These are phyloP conservation scores for Tursiops truncatus DNA, from an alignment of 2,113 vertebrate species.

Conservation along the genomic window DNA sequence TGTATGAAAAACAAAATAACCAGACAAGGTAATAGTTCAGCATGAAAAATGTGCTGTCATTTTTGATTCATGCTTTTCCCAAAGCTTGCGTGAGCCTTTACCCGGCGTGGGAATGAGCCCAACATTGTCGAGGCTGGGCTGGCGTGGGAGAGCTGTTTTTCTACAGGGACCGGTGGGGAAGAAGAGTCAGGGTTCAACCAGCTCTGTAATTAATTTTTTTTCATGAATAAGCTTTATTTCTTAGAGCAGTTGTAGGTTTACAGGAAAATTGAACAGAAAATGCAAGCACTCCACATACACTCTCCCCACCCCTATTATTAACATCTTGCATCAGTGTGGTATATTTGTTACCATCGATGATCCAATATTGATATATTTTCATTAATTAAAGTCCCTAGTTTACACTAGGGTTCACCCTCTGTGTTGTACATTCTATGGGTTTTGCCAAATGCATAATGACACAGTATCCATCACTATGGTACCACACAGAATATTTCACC, in stretches of 20 bases:
- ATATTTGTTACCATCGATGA: background rate
- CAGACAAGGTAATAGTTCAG: conserved; percentile 77
- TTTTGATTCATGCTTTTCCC: conserved; percentile 76
- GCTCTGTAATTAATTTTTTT: conserved; percentile 32
- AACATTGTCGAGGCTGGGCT: background rate
- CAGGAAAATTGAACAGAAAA: background rate
- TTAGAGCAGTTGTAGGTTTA: background rate
- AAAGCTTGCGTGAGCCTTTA: background rate
- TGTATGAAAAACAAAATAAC: conserved; percentile 79
- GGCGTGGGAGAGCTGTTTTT: background rate
- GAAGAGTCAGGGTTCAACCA: background rate
- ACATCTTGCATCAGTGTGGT: background rate
- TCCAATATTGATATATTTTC: background rate
- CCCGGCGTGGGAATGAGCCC: background rate
- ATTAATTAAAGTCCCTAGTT: background rate
- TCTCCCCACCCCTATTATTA: background rate
- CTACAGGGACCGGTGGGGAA: background rate
- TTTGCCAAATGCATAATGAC: background rate
- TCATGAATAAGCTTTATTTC: background rate
- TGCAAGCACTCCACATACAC: background rate
- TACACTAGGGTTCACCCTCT: background rate
- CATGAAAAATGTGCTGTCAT: conserved; percentile 72
- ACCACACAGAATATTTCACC: background rate
- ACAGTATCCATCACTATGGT: background rate
- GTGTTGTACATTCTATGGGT: background rate